These are phyloP conservation scores for Phanerotoma sp. DNA, from an alignment of 2,888 invertebrate species.

Conservation along the genomic window DNA sequence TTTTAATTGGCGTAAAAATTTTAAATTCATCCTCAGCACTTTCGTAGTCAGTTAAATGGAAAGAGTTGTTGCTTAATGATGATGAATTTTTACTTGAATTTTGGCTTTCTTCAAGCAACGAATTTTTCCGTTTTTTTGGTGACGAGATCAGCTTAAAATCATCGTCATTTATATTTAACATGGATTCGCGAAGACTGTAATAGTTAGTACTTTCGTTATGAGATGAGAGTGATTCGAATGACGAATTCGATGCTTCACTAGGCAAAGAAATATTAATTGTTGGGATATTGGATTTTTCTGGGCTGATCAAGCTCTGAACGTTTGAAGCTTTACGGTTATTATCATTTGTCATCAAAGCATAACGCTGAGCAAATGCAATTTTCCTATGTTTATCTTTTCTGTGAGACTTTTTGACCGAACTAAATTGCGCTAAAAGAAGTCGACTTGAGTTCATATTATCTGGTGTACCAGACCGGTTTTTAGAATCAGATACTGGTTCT, in stretches of 20 bases:
- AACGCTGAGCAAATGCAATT: slow-evolving; percentile 37
- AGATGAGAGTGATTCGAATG: slow-evolving; percentile 11
- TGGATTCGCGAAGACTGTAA: slow-evolving; percentile 12
- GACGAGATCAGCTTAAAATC: slow-evolving; percentile 16
- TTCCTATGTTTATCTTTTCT: slow-evolving; percentile 47
- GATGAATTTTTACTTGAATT: background rate
- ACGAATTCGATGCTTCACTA: background rate
- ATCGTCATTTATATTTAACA: slow-evolving; percentile 2
- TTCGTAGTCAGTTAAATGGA: slow-evolving; percentile 27
- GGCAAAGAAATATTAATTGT: slow-evolving; percentile 2
- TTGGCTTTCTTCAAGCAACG: background rate
- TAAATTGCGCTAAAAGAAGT: slow-evolving; percentile 43
- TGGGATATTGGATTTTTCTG: background rate
- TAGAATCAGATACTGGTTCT: background rate
- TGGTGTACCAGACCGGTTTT: slow-evolving; percentile 44
- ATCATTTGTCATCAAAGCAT: slow-evolving; percentile 25
- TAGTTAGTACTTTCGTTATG: slow-evolving; percentile 17
- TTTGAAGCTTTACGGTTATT: slow-evolving; percentile 22
- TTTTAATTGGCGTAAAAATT: slow-evolving; percentile 50
- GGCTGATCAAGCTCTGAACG: slow-evolving; percentile 15
- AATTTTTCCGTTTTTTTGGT: slow-evolving; percentile 31
- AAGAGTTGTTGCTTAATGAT: slow-evolving; percentile 9
- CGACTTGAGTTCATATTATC: slow-evolving; percentile 50
- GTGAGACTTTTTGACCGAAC: slow-evolving; percentile 49
- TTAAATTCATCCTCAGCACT: slow-evolving; percentile 43